Base-by-base conservation (phyloP, 2,113 vertebrate genomes). In the Spheniscus mendiculus region DNA sequence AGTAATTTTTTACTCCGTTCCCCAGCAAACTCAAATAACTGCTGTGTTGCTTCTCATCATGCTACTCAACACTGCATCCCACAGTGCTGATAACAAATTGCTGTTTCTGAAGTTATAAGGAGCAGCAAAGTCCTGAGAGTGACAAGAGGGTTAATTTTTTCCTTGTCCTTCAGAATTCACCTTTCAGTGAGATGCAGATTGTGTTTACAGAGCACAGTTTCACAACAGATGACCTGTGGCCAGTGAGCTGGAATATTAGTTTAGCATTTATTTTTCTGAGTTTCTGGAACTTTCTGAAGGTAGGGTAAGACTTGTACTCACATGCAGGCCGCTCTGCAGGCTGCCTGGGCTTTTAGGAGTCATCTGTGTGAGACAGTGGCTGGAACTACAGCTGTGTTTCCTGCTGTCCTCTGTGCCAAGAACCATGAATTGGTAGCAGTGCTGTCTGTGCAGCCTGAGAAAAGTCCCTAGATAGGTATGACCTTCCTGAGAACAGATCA, bases 181-280 rank as follows among this genome's bases (percentile, higher is more conserved):
- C 89, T 91, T 87, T 83, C 34, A 9, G 21, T 65, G 83, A 93
- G 76, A 76, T 90, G 83, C 79, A 66, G 71, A 16, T 45, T 58
- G 30, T 96, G 85, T 96, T 95, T 94, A 83, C 74, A 65, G 92
- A 85, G 78, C 52, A 32, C 25, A 52, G 82, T 90, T 96, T 95
- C 58, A 52, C 67, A 89, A 61, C 62, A 77, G 27, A 27, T 95
- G 95, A 95, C 79, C 70, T 73, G 49, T 88, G 88, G 49, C 49
- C 79, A 88, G 30, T 73, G 91, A 90, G 66, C 76, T 93, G 91
- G 67, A 94, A 62, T 92, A 89, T 56, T 87, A 87, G 76, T 77
- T 95, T 77, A 89, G 27, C 79, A 66, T 25, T 70, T 71, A 90
- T 90, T 90, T 79, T 47, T 89, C 25, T 2, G 69, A 61, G 49